Evolutionary conservation across 1,140 invertebrate species (phyloP).

Genomic region (Caenorhabditis latens): DNA sequence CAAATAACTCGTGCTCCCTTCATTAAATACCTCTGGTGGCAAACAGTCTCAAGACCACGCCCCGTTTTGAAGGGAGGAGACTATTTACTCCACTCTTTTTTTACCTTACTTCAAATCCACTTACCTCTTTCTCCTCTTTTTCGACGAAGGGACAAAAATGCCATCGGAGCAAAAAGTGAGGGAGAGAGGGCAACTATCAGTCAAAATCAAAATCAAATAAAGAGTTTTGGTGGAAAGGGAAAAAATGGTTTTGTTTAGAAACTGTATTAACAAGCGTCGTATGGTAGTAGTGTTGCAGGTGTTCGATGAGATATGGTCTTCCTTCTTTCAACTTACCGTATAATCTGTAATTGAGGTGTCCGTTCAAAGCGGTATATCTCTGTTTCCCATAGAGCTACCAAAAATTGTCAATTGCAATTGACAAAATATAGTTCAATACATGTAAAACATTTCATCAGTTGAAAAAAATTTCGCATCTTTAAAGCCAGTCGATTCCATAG

Average conservation of each 20-base stretch:
- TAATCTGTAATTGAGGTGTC: too few species aligned
- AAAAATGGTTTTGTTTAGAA: background rate
- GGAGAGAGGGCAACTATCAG: background rate
- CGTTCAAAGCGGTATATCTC: too few species aligned
- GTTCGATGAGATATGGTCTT: too few species aligned
- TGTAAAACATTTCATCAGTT: too few species aligned
- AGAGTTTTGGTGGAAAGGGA: background rate
- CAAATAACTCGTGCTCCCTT: background rate
- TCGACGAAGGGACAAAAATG: too few species aligned
- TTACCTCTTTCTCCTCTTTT: background rate
- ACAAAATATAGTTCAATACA: too few species aligned
- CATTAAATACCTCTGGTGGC: background rate
- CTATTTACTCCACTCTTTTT: background rate
- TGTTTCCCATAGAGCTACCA: too few species aligned
- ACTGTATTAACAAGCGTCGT: background rate
- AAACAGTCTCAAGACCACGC: slow-evolving; percentile 33
- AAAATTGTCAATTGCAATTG: too few species aligned
- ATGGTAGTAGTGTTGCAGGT: background rate
- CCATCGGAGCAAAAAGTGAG: too few species aligned
- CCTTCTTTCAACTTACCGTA: too few species aligned
- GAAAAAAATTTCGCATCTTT: too few species aligned
- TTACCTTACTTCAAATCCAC: background rate
- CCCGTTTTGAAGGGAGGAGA: background rate
- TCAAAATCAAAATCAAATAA: slow-evolving; percentile 19
- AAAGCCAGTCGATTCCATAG: too few species aligned